Base-by-base conservation (phyloP, 1,140 invertebrate genomes). In the Lordiphosa stackelbergi region DNA sequence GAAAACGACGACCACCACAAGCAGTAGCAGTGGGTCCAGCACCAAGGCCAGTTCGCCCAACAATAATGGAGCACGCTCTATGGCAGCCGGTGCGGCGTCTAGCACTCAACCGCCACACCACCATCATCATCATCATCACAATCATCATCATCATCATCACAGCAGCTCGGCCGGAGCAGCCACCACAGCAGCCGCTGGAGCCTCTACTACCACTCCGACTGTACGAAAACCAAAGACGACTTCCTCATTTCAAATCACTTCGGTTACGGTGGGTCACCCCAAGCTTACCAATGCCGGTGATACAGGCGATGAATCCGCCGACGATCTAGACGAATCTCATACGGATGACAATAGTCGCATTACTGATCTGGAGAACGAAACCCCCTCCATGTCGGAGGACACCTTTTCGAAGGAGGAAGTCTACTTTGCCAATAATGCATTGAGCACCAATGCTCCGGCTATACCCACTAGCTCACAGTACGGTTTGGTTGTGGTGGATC, bases 191-290 rank as follows among this genome's bases (percentile, higher is more conserved):
- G 16, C 6, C 36, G 28, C 19, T 37, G 42, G 11, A 16, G 51
- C 24, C 24, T 28, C 28, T 31, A 31, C 28, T 31, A 31, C 28
- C 28, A 31, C 38, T 35, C 5, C 43, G 24, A 45, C 43, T 56
- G 83, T 65, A 58, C 69, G 83, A 49, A 88, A 88, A 73, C 85
- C 85, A 85, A 88, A 88, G 75, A 87, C 92, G 84, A 87, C 92
- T 84, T 95, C 94, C 85, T 96, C 95, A 52, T 97, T 97, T 90
- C 95, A 97, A 90, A 97, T 97, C 84, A 97, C 96, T 7, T 95
- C 94, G 86, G 93, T 96, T 57, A 96, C 94, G 61, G 92, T 94
- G 66, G 93, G 93, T 71, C 69, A 73, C 47, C 61, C 78, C 35
- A 73, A 62, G 73, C 37, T 71, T 12, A 31, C 43, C 11, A 46